Base-by-base conservation (phyloP, 2,797 vertebrate species). In the Lindbergichthys nudifrons region DNA sequence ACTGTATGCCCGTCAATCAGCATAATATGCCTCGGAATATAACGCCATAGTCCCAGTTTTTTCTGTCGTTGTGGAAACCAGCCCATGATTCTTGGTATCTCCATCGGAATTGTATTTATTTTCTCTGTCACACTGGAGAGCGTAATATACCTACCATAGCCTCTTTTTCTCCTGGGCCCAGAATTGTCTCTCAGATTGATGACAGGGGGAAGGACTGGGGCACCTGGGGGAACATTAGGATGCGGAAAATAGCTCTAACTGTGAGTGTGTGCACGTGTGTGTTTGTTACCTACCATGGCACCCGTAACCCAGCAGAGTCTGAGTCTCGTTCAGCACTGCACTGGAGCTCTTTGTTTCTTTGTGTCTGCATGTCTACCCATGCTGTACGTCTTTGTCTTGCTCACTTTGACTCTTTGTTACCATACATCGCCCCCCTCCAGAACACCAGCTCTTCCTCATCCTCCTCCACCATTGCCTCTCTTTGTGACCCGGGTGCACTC, bases 111-210 rank as follows among this genome's bases (percentile, higher is more conserved):
- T 83, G 77, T 81, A 67, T 60, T 65, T 32, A 77, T 59, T 63
- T 47, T 39, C n/a, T 23, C 42, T 32, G 54, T 73, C 70, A 62
- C 42, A 61, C 62, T 23, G 69, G 77, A 73, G 73, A 78, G 56
- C 32, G 50, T 69, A 75, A 56, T 61, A 75, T 79, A 88, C 80
- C 80, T 82, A 81, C 81, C 67, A 48, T 43, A 79, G 73, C 75
- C 61, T 63, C 72, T 26, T 68, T 85, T 73, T 85, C 90, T 89
- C 89, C 63, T 78, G 89, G 89, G 91, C 75, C 86, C 65, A 43
- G 74, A 66, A 86, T 87, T 88, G 88, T 89, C 85, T 91, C 71
- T 81, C 75, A 90, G 91, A 93, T 93, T 93, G 88, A 93, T 93
- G 90, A 86, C 80, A 73, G 69, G 77, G 77, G 79, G 77, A 81